phyloP scores from a whole-genome alignment of 1,140 invertebrate genomes.

The Penaeus vannamei region DNA sequence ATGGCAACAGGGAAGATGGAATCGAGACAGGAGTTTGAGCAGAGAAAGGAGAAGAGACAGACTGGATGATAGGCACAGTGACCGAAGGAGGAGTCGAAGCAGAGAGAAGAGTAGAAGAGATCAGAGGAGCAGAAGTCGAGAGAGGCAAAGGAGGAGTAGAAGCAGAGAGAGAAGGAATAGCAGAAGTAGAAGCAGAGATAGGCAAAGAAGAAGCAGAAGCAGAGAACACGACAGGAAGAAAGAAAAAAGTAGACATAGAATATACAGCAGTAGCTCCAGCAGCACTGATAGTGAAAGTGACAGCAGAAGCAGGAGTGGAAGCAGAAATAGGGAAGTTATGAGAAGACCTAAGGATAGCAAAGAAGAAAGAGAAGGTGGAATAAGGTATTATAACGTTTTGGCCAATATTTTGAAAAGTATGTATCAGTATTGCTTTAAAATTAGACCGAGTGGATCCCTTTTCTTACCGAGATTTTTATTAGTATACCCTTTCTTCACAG shows the following conservation, averaged over 20 bases:
- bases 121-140: conserved; percentile 65
- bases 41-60: conserved; percentile 16
- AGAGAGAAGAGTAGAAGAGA: conserved; percentile 70
- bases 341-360: conserved; percentile 68
- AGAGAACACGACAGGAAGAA: not conserved
- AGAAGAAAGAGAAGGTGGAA: conserved; percentile 8
- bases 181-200: not conserved
- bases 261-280: not conserved
- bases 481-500: no score
- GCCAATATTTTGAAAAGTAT: no score
- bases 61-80: not conserved
- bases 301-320: conserved; percentile 68
- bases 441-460: no score
- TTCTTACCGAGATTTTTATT: no score
- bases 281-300: not conserved
- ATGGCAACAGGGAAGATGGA: conserved; percentile 63
- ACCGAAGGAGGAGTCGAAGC: conserved; percentile 9
- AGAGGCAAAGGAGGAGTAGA: not conserved
- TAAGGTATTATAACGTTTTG: not conserved
- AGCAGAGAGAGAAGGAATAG: not conserved
- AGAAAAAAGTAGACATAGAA: not conserved
- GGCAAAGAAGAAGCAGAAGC: not conserved
- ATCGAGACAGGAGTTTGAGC: conserved; percentile 54
- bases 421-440: no score
- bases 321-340: conserved; percentile 68